Percentiles rank a stretch among this genome's conserved stretches.
Evolutionary conservation across 2,888 invertebrate genomes (phyloP).

Genomic region (Ormyrus thymus): DNA sequence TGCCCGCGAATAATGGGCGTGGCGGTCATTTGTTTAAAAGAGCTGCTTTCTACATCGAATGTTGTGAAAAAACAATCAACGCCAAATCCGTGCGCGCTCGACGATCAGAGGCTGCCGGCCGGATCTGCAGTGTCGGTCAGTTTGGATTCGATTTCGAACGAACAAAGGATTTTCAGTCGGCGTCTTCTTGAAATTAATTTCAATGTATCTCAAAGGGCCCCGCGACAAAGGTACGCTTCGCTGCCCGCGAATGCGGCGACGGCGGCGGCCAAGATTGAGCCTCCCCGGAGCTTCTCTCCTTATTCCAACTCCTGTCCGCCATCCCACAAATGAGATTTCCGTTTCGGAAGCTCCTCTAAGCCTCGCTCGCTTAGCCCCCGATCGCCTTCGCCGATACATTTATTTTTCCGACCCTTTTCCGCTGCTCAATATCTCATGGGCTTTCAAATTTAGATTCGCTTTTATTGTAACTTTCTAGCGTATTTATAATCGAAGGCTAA

Average conservation of each 20-base stretch:
- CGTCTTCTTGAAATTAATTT: slow-evolving; percentile 69
- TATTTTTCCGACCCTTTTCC: slow-evolving; percentile 2
- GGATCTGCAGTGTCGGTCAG: slow-evolving; percentile 27
- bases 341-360: slow-evolving; percentile 14
- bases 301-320: neutral
- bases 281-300: slow-evolving; percentile 54
- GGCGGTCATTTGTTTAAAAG: neutral
- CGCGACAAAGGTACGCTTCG: slow-evolving; percentile 61
- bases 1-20: neutral
- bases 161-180: slow-evolving; percentile 62
- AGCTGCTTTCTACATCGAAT: neutral
- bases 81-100: neutral
- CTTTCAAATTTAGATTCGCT: no score
- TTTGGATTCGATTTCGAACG: slow-evolving; percentile 56
- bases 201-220: slow-evolving; percentile 63
- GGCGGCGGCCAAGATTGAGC: slow-evolving; percentile 65
- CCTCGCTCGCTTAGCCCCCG: slow-evolving; percentile 20
- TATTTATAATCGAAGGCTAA: no score
- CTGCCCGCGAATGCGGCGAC: slow-evolving; percentile 66
- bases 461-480: no score
- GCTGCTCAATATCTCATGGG: no score
- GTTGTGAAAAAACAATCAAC: no score
- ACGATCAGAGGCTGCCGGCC: neutral
- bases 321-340: slow-evolving; percentile 48
- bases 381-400: slow-evolving; percentile 4